Evolutionary conservation across 2,113 vertebrate genomes (phyloP), one percentile per base, ranked within the genome.

Genomic region (Lophochroa leadbeateri): DNA sequence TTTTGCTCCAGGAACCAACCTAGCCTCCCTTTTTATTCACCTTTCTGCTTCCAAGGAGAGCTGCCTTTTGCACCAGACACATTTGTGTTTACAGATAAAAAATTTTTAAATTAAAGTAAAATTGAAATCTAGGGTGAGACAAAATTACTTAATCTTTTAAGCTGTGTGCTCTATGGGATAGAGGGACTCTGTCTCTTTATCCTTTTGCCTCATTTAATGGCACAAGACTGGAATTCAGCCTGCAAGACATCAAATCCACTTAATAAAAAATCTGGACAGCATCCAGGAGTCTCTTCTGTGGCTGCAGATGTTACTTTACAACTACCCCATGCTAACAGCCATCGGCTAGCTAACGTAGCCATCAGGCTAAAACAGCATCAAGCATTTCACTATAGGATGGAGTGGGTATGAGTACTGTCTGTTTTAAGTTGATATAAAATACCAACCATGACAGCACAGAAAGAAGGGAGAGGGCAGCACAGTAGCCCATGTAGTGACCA

Each of bases 111-210:
- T 93, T 86, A 52, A 28, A 85, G n/a, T 88, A 90, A 94, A 94
- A 94, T 75, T 83, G 67, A 88, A 95, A 89, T 92, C 70, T 89
- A 8, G 79, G 35, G 65, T 74, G 83, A 95, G 85, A 91, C 91
- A 76, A 71, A 94, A 95, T 88, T 64, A 43, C 64, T 94, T 93
- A 89, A 96, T 96, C 95, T 96, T 93, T 96, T 96, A 93, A 96
- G 88, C 90, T 60, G 31, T 44, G 31, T 53, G 72, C 35, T 69
- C 41, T 80, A 2, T 76, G 76, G 94, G 70, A 90, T 91, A 76
- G 90, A 88, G n/a, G 55, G 82, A 10, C 41, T 88, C 94, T 92
- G 80, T 50, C 55, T 89, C 35, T 82, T 94, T 87, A 94, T 94
- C 86, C 68, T 37, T 94, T 90, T 96, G 86, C 82, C 86, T 94